Evolutionary conservation across 2,113 vertebrate species (phyloP).

Genomic region (Lipophrys pholis): DNA sequence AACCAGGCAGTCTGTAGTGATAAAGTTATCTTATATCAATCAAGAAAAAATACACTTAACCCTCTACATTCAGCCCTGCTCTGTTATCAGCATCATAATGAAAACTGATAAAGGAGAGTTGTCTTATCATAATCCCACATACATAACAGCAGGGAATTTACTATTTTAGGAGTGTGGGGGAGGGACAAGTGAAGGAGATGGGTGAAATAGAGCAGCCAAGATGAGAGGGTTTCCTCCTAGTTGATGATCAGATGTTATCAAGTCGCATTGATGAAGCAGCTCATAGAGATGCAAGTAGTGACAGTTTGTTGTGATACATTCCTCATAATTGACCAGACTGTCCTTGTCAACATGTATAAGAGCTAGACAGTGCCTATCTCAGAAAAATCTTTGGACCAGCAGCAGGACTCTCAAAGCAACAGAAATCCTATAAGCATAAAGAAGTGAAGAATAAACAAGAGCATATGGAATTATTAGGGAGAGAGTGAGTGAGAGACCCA

Average conservation of each 20-base stretch:
- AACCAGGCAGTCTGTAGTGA: slow-evolving; percentile 69
- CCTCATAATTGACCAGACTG: slow-evolving; percentile 65
- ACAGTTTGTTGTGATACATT: slow-evolving; percentile 30
- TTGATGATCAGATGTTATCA: slow-evolving; percentile 67
- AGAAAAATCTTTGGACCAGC: slow-evolving; percentile 53
- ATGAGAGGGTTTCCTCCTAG: slow-evolving; percentile 47
- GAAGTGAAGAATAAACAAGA: slow-evolving; percentile 48
- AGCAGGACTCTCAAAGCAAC: slow-evolving; percentile 61
- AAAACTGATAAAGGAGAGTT: slow-evolving; percentile 73
- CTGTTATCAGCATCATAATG: slow-evolving; percentile 71
- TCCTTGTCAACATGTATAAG: slow-evolving; percentile 46
- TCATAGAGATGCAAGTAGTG: slow-evolving; percentile 32
- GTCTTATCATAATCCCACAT: slow-evolving; percentile 77
- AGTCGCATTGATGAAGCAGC: slow-evolving; percentile 45
- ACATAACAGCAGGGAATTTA: slow-evolving; percentile 64
- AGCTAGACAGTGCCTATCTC: slow-evolving; percentile 65
- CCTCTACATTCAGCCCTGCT: slow-evolving; percentile 61
- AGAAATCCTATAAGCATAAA: slow-evolving; percentile 73
- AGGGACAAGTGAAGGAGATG: slow-evolving; percentile 33
- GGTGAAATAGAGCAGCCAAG: slow-evolving; percentile 34
- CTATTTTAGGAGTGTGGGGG: slow-evolving; percentile 67
- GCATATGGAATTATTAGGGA: slow-evolving; percentile 63
- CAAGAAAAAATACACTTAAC: slow-evolving; percentile 77
- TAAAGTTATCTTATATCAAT: slow-evolving; percentile 75
- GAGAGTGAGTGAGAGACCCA: slow-evolving; percentile 52